Evolutionary conservation across 2,888 invertebrate species (phyloP).

Genomic region (Drosophila nigricruria): DNA sequence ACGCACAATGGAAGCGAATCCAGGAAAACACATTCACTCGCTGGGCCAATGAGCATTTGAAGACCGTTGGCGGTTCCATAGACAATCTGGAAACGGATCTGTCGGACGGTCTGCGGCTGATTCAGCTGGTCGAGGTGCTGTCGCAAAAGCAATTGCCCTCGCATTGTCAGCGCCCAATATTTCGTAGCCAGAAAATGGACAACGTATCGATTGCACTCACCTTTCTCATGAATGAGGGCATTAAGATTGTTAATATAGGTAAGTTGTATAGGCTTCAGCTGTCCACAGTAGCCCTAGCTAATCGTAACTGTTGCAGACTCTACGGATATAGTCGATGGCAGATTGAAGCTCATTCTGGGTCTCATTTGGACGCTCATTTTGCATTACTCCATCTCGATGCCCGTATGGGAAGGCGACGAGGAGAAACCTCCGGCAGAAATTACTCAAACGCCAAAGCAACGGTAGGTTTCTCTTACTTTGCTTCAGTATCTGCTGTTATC

Average conservation of each 20-base stretch:
- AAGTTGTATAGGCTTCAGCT: constrained; percentile 84
- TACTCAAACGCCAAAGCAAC: constrained; percentile 90
- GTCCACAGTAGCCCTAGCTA: not conserved
- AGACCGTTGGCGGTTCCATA: constrained; percentile 91
- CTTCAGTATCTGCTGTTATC: not conserved
- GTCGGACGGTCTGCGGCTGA: constrained; percentile 92
- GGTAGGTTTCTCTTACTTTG: constrained; percentile 84
- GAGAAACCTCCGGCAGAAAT: constrained; percentile 86
- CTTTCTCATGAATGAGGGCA: constrained; percentile 94
- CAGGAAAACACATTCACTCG: constrained; percentile 97
- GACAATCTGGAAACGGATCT: constrained; percentile 93
- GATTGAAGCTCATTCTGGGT: constrained; percentile 95
- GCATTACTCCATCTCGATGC: constrained; percentile 96
- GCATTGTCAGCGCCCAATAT: constrained; percentile 93
- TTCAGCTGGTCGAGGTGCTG: constrained; percentile 92
- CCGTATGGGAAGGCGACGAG: constrained; percentile 94
- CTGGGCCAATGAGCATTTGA: constrained; percentile 96
- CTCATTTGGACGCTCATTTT: constrained; percentile 97
- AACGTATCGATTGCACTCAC: constrained; percentile 95
- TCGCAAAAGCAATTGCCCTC: constrained; percentile 92
- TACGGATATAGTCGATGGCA: constrained; percentile 95
- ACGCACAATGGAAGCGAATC: constrained; percentile 96
- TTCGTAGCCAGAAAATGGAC: constrained; percentile 95
- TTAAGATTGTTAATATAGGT: constrained; percentile 97
- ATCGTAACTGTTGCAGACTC: constrained; percentile 88